Conservation (phyloP, 2,888 invertebrate species). For the Entomobrya multifasciata region DNA sequence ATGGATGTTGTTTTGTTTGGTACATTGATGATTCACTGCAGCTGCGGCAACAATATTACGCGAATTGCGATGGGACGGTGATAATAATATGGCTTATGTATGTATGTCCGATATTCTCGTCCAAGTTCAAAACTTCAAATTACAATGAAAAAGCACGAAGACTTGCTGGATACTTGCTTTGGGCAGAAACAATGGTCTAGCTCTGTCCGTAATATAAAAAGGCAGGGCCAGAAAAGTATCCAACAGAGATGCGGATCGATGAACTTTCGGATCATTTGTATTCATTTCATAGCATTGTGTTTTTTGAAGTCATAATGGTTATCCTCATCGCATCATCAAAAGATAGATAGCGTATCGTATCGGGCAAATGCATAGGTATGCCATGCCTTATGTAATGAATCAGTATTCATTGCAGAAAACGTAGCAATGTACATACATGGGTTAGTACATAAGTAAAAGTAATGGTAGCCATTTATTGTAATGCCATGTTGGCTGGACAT, state of each 20-base stretch:
- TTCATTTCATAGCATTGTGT: constrained; percentile 41
- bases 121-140: constrained; percentile 17
- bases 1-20: no score
- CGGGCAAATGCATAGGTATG: no score
- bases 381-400: constrained; percentile 18
- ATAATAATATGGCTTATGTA: no score
- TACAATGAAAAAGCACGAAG: neutral
- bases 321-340: neutral
- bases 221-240: constrained; percentile 62
- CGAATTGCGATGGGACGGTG: no score
- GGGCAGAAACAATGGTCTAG: constrained; percentile 16
- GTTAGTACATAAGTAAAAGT: neutral
- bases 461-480: constrained; percentile 8
- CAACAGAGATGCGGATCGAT: constrained; percentile 61
- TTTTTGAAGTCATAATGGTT: constrained; percentile 5
- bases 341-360: no score
- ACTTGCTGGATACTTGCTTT: constrained; percentile 41
- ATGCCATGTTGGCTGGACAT: neutral
- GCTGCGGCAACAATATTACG: no score
- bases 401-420: neutral
- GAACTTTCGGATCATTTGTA: constrained; percentile 59
- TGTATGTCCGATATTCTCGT: neutral
- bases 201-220: constrained; percentile 20
- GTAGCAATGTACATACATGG: neutral
- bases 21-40: no score